Conservation (phyloP, 2,797 vertebrate species). For the Iguana delicatissima region DNA sequence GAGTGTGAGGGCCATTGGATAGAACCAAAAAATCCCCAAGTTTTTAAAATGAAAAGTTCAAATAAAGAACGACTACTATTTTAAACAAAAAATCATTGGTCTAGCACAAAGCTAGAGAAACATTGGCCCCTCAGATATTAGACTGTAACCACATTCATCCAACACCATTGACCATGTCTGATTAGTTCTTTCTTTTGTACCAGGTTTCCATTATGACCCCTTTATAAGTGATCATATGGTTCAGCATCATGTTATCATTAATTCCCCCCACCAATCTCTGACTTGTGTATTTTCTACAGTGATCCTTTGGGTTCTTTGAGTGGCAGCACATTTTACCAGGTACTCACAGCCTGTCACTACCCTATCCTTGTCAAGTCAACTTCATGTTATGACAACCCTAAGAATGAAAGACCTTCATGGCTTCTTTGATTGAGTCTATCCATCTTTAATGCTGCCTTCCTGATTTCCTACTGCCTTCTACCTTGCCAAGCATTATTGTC, state of each 20-base stretch:
- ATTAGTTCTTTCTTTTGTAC: too few species aligned
- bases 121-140: not conserved
- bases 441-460: too few species aligned
- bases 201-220: too few species aligned
- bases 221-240: not conserved
- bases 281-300: not conserved
- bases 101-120: not conserved
- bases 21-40: slow-evolving; percentile 50
- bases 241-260: not conserved
- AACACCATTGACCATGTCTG: not conserved
- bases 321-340: not conserved
- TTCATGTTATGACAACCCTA: too few species aligned
- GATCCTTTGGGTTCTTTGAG: not conserved
- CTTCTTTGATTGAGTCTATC: too few species aligned
- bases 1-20: slow-evolving; percentile 37
- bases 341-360: not conserved
- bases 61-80: slow-evolving; percentile 49
- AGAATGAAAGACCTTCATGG: too few species aligned
- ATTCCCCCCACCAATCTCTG: too few species aligned
- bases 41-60: slow-evolving; percentile 50
- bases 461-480: too few species aligned
- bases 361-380: too few species aligned
- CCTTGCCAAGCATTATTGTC: too few species aligned
- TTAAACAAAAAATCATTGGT: too few species aligned
- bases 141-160: not conserved